Percentiles rank a stretch among this genome's conserved stretches.
phyloP scores from a whole-genome alignment of 2,113 vertebrate species.

The Pomatostomus ruficeps region DNA sequence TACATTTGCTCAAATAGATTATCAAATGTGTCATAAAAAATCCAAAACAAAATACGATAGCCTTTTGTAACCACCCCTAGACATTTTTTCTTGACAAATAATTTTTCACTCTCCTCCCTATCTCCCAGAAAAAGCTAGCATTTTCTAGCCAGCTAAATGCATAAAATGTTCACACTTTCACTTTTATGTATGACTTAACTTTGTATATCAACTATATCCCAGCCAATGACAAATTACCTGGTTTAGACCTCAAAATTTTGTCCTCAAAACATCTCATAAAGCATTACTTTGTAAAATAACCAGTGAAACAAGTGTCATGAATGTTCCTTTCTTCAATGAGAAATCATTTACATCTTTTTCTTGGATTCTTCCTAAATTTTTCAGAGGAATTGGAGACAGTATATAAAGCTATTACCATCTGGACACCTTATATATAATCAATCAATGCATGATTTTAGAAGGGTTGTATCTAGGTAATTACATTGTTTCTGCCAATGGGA shows the following conservation, averaged over 20 bases:
- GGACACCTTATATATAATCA: background rate
- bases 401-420: background rate
- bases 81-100: background rate
- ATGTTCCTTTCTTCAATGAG: background rate
- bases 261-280: background rate
- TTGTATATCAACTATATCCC: background rate
- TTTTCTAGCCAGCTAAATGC: background rate
- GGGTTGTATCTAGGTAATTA: background rate
- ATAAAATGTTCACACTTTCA: background rate
- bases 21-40: background rate
- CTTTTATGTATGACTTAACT: background rate
- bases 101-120: background rate
- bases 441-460: background rate
- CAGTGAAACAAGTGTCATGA: background rate
- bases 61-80: rapidly evolving
- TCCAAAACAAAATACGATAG: background rate
- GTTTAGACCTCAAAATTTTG: background rate
- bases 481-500: background rate
- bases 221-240: background rate
- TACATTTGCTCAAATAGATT: background rate
- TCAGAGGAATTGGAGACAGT: background rate
- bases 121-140: background rate
- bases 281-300: background rate
- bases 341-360: background rate
- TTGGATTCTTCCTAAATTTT: background rate